Evolutionary conservation across 2,888 invertebrate genomes (phyloP).

Genomic region (Alsophila aescularia): DNA sequence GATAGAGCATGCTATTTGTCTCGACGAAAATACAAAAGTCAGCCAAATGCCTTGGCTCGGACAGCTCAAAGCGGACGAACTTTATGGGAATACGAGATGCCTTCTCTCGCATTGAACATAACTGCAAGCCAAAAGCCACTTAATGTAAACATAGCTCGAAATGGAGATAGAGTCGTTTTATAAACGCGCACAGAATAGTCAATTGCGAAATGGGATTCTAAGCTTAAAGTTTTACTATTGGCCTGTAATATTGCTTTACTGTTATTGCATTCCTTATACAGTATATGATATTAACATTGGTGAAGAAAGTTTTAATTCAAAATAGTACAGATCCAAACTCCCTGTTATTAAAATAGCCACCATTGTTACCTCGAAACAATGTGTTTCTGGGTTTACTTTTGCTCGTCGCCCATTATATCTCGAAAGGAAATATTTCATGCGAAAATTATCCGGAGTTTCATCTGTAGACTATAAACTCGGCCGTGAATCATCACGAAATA

Average conservation of each 20-base stretch:
- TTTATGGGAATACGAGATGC: constrained; percentile 61
- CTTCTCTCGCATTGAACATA: constrained; percentile 48
- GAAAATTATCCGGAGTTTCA: constrained; percentile 54
- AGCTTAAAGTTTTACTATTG: constrained; percentile 14
- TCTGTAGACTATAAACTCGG: constrained; percentile 53
- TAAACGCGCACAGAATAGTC: constrained; percentile 35
- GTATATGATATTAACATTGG: no score
- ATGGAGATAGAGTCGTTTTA: constrained; percentile 41
- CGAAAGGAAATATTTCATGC: constrained; percentile 47
- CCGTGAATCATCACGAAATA: constrained; percentile 52
- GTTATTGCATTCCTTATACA: not conserved
- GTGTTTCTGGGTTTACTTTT: constrained; percentile 29
- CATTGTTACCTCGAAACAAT: constrained; percentile 32
- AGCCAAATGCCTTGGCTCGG: constrained; percentile 65
- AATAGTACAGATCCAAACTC: not conserved
- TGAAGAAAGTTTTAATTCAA: not conserved
- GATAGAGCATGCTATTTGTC: constrained; percentile 78
- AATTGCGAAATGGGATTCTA: constrained; percentile 36
- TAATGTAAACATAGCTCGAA: constrained; percentile 47
- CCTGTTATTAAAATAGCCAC: constrained; percentile 8
- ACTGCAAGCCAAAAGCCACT: constrained; percentile 51
- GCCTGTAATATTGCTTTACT: not conserved
- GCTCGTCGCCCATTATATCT: constrained; percentile 31
- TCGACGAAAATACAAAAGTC: constrained; percentile 69
- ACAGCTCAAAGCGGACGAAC: constrained; percentile 59